phyloP scores from a whole-genome alignment of 2,797 vertebrate species.

The Lepilemur septentrionalis region DNA sequence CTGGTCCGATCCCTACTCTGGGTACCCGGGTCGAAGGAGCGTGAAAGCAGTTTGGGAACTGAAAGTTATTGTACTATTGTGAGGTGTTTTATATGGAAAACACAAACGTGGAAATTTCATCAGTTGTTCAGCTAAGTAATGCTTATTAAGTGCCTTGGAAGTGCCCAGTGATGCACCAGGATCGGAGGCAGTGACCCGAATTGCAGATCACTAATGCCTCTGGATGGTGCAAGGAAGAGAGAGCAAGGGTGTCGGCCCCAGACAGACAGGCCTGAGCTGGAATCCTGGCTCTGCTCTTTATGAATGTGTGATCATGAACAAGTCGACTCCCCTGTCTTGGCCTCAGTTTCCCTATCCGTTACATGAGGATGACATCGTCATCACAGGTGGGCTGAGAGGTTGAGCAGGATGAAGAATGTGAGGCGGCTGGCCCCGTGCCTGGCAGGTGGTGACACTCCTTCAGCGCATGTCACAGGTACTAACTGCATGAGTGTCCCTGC shows the following conservation, averaged over 20 bases:
- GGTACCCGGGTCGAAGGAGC: background rate
- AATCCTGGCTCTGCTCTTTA: background rate
- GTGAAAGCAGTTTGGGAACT: background rate
- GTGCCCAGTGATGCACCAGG: background rate
- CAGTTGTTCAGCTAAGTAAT: background rate
- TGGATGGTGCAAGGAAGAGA: background rate
- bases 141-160: background rate
- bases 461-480: background rate
- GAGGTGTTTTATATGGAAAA: background rate
- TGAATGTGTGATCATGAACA: background rate
- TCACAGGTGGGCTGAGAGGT: background rate
- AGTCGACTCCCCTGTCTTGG: background rate
- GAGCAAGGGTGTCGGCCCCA: fast-evolving
- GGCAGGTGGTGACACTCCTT: background rate
- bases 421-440: background rate
- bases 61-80: background rate
- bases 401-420: background rate
- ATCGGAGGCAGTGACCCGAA: background rate
- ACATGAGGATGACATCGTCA: fast-evolving
- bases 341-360: background rate
- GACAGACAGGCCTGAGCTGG: background rate
- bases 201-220: background rate
- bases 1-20: background rate
- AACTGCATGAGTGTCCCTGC: background rate
- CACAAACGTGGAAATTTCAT: background rate